A percentile compares a stretch with the other conserved stretches of the same genome.
Evolutionary conservation across 2,888 invertebrate genomes (phyloP).

Genomic region (Meliscaeva auricollis): DNA sequence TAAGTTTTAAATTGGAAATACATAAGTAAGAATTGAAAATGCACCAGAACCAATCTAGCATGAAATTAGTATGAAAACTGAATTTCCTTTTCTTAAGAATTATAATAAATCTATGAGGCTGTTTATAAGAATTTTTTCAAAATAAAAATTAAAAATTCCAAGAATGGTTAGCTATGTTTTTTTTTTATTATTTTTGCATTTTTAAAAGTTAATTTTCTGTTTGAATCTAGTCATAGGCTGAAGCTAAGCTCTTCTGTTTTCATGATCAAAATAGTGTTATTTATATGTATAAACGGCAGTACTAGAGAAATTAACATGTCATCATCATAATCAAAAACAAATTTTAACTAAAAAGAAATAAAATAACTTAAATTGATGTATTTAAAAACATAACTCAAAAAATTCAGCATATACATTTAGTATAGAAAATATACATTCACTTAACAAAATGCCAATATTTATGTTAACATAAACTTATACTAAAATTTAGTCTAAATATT

Average conservation of each 20-base stretch:
- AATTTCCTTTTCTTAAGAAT: background rate
- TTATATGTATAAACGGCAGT: slow-evolving; percentile 4
- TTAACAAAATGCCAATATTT: slow-evolving; percentile 48
- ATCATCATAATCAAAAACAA: slow-evolving; percentile 37
- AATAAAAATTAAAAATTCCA: background rate
- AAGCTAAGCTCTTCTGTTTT: slow-evolving; percentile 26
- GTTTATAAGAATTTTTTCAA: slow-evolving; percentile 32
- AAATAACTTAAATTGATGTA: slow-evolving; percentile 23
- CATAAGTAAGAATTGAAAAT: slow-evolving; percentile 48
- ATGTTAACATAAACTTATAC: slow-evolving; percentile 23
- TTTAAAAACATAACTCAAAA: slow-evolving; percentile 14
- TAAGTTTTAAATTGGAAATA: slow-evolving; percentile 27
- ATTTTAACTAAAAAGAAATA: slow-evolving; percentile 23
- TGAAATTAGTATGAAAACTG: slow-evolving; percentile 26
- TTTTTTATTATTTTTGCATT: slow-evolving; percentile 13
- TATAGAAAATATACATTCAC: slow-evolving; percentile 11
- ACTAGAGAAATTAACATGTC: slow-evolving; percentile 19
- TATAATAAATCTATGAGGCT: slow-evolving; percentile 24
- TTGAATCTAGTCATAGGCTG: slow-evolving; percentile 55
- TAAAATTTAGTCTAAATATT: slow-evolving; percentile 44
- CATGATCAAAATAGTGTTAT: slow-evolving; percentile 16
- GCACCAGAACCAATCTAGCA: slow-evolving; percentile 69
- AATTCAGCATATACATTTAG: slow-evolving; percentile 1
- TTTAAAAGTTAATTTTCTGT: slow-evolving; percentile 11
- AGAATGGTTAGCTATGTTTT: slow-evolving; percentile 4